phyloP scores from a whole-genome alignment of 2,797 vertebrate genomes.

The Chiroxiphia lanceolata region DNA sequence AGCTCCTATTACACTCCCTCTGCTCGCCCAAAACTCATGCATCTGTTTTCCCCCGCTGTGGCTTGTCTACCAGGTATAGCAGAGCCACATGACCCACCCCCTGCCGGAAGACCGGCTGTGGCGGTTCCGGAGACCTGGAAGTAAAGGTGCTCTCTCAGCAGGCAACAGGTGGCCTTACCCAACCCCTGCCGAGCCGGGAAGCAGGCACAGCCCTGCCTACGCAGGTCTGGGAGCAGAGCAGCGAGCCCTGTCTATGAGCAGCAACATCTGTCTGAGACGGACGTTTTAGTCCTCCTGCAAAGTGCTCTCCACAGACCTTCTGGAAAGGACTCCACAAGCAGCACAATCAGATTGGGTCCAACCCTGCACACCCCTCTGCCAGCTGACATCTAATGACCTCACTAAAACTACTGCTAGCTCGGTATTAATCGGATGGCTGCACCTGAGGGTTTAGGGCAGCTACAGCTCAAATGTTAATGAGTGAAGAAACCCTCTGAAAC shows the following conservation, averaged over 20 bases:
- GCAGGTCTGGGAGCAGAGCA: background rate
- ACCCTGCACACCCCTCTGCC: rapidly evolving
- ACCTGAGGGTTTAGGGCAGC: background rate
- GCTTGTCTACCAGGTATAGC: background rate
- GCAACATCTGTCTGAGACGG: rapidly evolving
- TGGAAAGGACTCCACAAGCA: background rate
- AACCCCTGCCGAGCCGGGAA: rapidly evolving
- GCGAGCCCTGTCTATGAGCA: rapidly evolving
- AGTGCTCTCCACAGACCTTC: background rate
- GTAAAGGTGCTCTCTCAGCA: background rate
- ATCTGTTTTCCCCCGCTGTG: rapidly evolving
- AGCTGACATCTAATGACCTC: background rate
- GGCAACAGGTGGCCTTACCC: no score
- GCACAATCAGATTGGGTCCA: rapidly evolving
- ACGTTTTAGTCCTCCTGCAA: rapidly evolving
- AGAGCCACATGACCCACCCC: rapidly evolving
- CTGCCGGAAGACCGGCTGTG: background rate
- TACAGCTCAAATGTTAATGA: background rate
- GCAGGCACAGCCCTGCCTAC: background rate
- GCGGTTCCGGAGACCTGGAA: rapidly evolving
- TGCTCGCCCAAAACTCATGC: rapidly evolving
- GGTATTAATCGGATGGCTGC: background rate
- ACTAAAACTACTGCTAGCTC: background rate
- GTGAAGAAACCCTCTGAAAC: background rate
- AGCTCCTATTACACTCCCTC: rapidly evolving